Conservation (phyloP, 1,140 invertebrate species). For the Colletes gigas region DNA sequence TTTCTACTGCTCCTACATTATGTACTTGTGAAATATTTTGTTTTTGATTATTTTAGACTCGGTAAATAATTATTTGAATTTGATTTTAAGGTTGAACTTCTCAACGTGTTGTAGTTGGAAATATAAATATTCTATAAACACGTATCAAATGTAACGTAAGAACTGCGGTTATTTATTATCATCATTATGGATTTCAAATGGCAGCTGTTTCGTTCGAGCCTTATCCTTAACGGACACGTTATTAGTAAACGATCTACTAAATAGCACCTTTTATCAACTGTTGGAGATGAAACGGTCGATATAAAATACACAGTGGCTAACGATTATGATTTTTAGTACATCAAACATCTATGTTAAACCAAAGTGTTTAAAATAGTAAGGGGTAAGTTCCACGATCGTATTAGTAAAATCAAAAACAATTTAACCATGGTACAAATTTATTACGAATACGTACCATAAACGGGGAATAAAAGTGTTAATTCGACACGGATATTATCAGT, state of each 20-base stretch:
- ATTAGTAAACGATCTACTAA: conserved; percentile 53
- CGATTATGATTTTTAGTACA: too few species aligned
- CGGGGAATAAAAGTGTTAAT: too few species aligned
- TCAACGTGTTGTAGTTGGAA: neutral
- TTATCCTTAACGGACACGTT: conserved; percentile 26
- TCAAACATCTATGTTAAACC: too few species aligned
- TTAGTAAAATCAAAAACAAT: too few species aligned
- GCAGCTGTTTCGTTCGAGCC: conserved; percentile 12
- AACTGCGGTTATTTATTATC: neutral
- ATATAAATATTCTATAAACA: conserved; percentile 19
- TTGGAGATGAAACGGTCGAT: conserved; percentile 41
- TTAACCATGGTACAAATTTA: too few species aligned
- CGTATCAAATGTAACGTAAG: conserved; percentile 21
- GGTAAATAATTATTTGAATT: neutral
- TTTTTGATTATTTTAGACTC: conserved; percentile 13
- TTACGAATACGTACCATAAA: too few species aligned
- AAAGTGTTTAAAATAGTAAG: too few species aligned
- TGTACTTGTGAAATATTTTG: neutral
- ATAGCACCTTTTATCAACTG: conserved; percentile 59
- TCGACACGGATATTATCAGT: too few species aligned
- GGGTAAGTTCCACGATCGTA: too few species aligned
- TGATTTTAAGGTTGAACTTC: neutral
- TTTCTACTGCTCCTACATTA: neutral
- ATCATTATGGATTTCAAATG: conserved; percentile 13
- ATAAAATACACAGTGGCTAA: conserved; percentile 15